Conservation (phyloP, 2,797 vertebrate species). For the Nannoperca obscura region DNA sequence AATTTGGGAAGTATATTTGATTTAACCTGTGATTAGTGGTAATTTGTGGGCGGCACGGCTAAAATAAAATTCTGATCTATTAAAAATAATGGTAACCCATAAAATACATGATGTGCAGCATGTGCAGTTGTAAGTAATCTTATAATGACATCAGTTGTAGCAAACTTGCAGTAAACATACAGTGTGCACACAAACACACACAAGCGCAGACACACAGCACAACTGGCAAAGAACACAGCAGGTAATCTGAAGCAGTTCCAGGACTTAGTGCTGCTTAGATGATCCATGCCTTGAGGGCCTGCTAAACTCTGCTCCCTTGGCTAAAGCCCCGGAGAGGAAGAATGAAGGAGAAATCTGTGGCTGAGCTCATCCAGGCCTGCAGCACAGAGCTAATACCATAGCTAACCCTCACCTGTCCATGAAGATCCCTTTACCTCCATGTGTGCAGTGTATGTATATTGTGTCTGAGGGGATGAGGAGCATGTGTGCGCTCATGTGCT, state of each 20-base stretch:
- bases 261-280: conserved; percentile 83
- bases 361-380: conserved; percentile 88
- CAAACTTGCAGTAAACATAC: conserved; percentile 39
- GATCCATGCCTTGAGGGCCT: conserved; percentile 82
- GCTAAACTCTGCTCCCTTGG: conserved; percentile 84
- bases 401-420: conserved; percentile 78
- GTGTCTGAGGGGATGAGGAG: conserved; percentile 40
- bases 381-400: conserved; percentile 85
- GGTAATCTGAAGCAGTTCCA: conserved; percentile 86
- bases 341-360: conserved; percentile 72
- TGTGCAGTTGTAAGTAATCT: conserved; percentile 39
- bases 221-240: conserved; percentile 74
- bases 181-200: conserved; percentile 30
- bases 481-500: conserved; percentile 53
- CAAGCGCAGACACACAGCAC: conserved; percentile 23
- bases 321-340: conserved; percentile 80
- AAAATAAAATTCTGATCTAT: conserved; percentile 19
- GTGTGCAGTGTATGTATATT: conserved; percentile 37
- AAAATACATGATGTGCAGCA: conserved; percentile 30
- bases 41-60: not conserved
- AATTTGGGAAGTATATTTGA: conserved; percentile 9
- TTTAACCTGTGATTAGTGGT: conserved; percentile 21
- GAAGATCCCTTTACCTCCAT: conserved; percentile 75
- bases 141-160: conserved; percentile 43
- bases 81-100: conserved; percentile 39